Evolutionary conservation across 2,113 vertebrate species (phyloP).

Genomic region (Mustelus asterias): DNA sequence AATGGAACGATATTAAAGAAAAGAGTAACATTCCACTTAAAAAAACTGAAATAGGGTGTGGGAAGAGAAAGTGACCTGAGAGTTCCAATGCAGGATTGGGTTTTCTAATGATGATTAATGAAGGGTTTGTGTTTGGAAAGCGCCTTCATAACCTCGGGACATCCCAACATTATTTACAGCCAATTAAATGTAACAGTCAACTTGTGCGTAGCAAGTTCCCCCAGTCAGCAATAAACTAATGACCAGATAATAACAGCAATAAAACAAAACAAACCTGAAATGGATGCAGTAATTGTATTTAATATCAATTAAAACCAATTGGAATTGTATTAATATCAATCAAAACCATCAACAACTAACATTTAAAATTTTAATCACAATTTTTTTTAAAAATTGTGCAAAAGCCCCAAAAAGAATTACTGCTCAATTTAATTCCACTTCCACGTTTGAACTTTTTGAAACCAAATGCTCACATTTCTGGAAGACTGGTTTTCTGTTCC

Average conservation of each 20-base stretch:
- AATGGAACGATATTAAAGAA: background rate
- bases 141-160: background rate
- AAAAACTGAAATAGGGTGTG: background rate
- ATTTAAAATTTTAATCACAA: background rate
- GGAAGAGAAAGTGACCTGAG: background rate
- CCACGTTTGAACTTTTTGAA: background rate
- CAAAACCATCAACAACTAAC: background rate
- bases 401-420: background rate
- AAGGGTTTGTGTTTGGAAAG: background rate
- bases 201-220: background rate
- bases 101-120: background rate
- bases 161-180: background rate
- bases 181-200: background rate
- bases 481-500: background rate
- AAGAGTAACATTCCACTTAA: background rate
- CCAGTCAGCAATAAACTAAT: background rate
- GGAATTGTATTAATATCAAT: too few relatives aligned
- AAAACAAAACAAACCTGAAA: background rate
- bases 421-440: background rate
- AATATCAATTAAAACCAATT: background rate
- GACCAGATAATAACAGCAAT: background rate
- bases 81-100: background rate
- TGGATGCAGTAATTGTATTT: background rate
- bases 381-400: background rate
- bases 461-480: background rate